Base-by-base conservation (phyloP, 2,113 vertebrate species). In the Sceloporus tristichus region DNA sequence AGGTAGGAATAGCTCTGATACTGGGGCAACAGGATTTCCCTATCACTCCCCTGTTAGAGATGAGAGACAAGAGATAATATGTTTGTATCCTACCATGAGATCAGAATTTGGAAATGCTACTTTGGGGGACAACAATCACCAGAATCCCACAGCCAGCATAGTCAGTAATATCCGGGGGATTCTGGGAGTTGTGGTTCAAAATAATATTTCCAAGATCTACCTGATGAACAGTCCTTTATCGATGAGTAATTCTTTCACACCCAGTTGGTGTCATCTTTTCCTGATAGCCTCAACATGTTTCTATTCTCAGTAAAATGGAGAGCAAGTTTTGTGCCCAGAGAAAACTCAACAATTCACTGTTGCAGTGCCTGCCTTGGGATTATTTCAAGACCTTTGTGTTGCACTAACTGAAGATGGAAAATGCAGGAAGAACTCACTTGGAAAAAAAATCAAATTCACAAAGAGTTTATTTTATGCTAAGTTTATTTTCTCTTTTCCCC, bases 301-400 rank as follows among this genome's bases (percentile, higher is more conserved):
- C 25, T 9, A 0, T 0, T 29, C n/a, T 85, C 74, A 38, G 5
- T 78, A 75, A 21, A 34, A n/a, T n/a, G 18, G 59, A 77, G 38
- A 0, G 65, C 78, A 62, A 9, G 75, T 54, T 87, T 16, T 83
- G 8, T 84, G 74, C 6, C 82, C 16, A 7, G 87, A 19, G 16
- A 14, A n/a, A 8, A 19, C n/a, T 38, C 9, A 42, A 38, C 85
- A 9, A 53, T 89, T 1, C 66, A 25, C 14, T 18, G 53, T 90
- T 87, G 80, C 62, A 62, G 27, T 48, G 56, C 84, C 27, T 74
- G 5, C 25, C 78, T 89, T 2, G 74, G 80, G 84, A 86, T 88
- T 3, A 79, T 92, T 92, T 91, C 56, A 79, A 29, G n/a, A 62
- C 0, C 21, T 9, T 91, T 85, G 1, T 4, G 62, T 86, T 29